A percentile compares a stretch with the other conserved stretches of the same genome.
Evolutionary conservation across 2,888 invertebrate genomes (phyloP).

Genomic region (Augiades crinisus): DNA sequence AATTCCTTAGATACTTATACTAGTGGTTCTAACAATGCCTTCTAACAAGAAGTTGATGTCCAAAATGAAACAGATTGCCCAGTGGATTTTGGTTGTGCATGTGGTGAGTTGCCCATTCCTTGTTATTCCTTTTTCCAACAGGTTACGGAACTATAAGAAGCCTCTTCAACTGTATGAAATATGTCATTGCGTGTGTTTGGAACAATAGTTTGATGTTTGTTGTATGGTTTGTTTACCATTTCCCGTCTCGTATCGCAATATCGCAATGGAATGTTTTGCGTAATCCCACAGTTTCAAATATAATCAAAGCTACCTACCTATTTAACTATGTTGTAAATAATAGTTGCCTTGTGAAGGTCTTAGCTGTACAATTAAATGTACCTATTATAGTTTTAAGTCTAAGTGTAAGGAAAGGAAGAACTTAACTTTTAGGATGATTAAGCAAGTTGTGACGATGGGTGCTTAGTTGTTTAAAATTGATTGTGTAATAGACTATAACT

Average conservation of each 20-base stretch:
- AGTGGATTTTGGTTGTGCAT: conserved; percentile 74
- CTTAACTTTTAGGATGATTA: not conserved
- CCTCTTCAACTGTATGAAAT: not conserved
- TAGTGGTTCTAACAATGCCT: conserved; percentile 60
- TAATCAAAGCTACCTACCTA: not conserved
- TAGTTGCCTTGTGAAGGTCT: conserved; percentile 12
- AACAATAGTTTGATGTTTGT: not conserved
- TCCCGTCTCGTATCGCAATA: not conserved
- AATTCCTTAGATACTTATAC: conserved; percentile 52
- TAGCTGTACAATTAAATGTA: not conserved
- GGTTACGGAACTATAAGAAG: not conserved
- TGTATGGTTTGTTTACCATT: conserved; percentile 1
- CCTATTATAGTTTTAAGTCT: not conserved
- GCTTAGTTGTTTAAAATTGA: no score
- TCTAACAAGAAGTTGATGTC: conserved; percentile 73
- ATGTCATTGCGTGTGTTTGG: not conserved
- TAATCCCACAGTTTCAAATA: conserved; percentile 1
- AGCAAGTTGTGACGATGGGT: no score
- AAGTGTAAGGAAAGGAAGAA: no score
- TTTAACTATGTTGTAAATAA: not conserved
- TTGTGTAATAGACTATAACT: no score
- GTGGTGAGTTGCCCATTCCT: conserved; percentile 58
- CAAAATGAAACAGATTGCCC: conserved; percentile 70
- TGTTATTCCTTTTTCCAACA: conserved; percentile 11
- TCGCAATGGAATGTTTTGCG: conserved; percentile 13